A percentile compares a stretch with the other conserved stretches of the same genome.
phyloP scores from a whole-genome alignment of 2,113 vertebrate genomes.

The Menidia beryllina region DNA sequence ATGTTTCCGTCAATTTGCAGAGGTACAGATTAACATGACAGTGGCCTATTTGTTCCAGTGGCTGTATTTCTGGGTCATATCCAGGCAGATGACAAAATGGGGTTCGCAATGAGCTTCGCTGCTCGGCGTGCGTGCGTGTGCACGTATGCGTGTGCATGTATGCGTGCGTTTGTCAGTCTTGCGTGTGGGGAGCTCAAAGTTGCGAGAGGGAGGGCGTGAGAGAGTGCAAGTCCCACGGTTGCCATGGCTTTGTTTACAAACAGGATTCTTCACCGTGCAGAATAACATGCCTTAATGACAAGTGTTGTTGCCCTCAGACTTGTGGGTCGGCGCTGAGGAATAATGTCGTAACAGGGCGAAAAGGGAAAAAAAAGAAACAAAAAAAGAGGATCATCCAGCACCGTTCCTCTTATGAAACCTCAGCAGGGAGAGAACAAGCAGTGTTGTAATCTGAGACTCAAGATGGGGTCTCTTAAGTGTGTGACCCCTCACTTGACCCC shows the following conservation, averaged over 20 bases:
- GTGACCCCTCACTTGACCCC: conserved; percentile 58
- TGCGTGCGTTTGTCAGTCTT: conserved; percentile 10
- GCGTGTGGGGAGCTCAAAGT: conserved; percentile 39
- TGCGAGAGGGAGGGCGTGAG: conserved; percentile 41
- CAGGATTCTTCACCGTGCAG: conserved; percentile 72
- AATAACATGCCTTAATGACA: conserved; percentile 78
- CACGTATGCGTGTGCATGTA: conserved; percentile 9
- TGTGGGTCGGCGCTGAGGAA: conserved; percentile 65
- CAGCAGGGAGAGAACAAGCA: conserved; percentile 53
- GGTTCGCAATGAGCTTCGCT: conserved; percentile 60
- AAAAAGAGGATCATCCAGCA: not conserved
- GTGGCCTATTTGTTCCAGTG: conserved; percentile 80
- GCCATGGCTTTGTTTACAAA: conserved; percentile 82
- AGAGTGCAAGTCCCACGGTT: conserved; percentile 61
- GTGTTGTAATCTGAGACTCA: conserved; percentile 63
- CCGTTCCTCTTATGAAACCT: conserved; percentile 67
- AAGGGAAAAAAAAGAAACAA: conserved; percentile 25
- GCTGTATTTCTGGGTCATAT: conserved; percentile 84
- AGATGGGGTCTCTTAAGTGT: conserved; percentile 57
- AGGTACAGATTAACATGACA: conserved; percentile 77
- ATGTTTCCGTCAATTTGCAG: conserved; percentile 75
- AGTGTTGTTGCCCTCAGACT: conserved; percentile 71
- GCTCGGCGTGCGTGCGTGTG: conserved; percentile 7
- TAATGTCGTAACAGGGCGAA: conserved; percentile 47
- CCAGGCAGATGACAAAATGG: conserved; percentile 77